Base-by-base conservation (phyloP, 2,113 vertebrate species). In the Candoia aspera region DNA sequence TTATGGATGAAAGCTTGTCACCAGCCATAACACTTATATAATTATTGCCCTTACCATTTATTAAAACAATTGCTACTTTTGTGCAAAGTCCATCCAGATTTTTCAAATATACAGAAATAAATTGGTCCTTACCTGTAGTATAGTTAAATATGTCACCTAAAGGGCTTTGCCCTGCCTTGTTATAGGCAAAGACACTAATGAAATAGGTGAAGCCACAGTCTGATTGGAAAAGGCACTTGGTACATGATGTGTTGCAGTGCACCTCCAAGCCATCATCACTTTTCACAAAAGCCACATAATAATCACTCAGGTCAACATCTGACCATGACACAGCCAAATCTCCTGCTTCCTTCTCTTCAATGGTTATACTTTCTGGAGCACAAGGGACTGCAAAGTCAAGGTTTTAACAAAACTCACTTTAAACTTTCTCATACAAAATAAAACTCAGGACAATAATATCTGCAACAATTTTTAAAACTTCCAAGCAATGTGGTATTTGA, bases 141-240 rank as follows among this genome's bases (percentile, higher is more conserved):
- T 99, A 98, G 96, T 98, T 99, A 94, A 98, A 96, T 90, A 98
- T 93, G 0, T 98, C 95, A 3, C 98, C 97, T 79, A 95, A 92
- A 86, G 97, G 98, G 94, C 98, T 99, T 95, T 98, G 97, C 19
- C 99, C 99, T 0, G 98, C 98, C 73, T 94, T 94, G 96, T 98
- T 99, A 95, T 98, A 98, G 88, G 98, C 98, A 90, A 99, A 98
- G 91, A 99, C 98, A 37, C 97, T 98, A 46, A 98, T 98, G 73
- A 99, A 98, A 90, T 98, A 99, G 13, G 98, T 98, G 97, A 98
- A 98, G 92, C 99, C 98, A 58, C 99, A 99, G 90, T 97, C 95
- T 0, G 98, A 98, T 88, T 95, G 96, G 95, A 98, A 99, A 29
- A 90, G 91, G 96, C 98, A 99, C 8, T 68, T 96, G 53, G 97